These are phyloP conservation scores for Phaetusa simplex DNA, from an alignment of 2,113 vertebrate species.

Conservation along the genomic window DNA sequence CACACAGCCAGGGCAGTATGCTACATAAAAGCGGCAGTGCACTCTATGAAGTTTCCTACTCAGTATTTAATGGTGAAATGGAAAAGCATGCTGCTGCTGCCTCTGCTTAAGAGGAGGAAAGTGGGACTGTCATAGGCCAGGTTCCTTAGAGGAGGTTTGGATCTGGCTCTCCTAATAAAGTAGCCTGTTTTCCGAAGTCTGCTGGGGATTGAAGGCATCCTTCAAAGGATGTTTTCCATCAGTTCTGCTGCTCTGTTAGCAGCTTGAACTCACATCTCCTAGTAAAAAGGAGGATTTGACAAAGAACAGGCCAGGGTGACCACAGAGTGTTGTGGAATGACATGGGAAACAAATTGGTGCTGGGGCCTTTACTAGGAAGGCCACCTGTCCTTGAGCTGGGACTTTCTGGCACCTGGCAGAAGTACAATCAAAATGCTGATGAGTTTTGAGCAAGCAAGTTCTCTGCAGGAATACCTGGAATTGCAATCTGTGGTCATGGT, in stretches of 20 bases:
- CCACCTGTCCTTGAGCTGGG: neutral
- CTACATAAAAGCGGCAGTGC: neutral
- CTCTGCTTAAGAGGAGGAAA: neutral
- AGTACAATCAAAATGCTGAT: neutral
- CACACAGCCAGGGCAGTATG: neutral
- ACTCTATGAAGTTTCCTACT: neutral
- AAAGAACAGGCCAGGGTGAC: neutral
- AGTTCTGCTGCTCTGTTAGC: neutral
- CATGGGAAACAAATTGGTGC: neutral
- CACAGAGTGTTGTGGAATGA: neutral
- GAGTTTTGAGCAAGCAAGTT: neutral
- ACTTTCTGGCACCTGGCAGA: neutral
- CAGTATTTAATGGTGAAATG: neutral
- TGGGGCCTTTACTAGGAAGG: neutral
- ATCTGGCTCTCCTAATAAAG: neutral
- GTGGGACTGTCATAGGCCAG: neutral
- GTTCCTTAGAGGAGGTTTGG: neutral
- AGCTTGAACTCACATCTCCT: neutral
- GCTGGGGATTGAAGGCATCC: neutral
- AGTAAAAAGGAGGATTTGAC: neutral
- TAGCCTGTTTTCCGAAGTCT: neutral
- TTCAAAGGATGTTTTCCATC: neutral
- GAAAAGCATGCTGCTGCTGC: neutral
- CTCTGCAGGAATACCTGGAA: neutral
- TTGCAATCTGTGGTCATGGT: fast-evolving